Evolutionary conservation across 2,888 invertebrate species (phyloP), one percentile per base, ranked within the genome.

Genomic region (Nephrotoma appendiculata): DNA sequence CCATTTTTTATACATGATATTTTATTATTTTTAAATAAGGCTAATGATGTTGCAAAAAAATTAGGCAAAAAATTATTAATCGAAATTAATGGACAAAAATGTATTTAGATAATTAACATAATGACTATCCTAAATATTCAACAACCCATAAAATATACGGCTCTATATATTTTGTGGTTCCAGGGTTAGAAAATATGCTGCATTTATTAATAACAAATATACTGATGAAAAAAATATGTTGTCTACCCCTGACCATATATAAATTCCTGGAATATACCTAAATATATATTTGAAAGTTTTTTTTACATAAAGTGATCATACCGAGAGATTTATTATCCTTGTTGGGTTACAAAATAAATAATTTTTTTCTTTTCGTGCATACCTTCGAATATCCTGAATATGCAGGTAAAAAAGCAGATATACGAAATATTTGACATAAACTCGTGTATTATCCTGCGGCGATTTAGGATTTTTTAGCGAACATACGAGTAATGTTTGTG

Each of bases 241-340:
- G 71, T 31, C 71, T 71, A 9, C 71, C 71, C 31, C 71, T 71
- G 71, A 9, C 71, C 31, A 71, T 71, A 31, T 31, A 31, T 31
- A 71, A 71, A 71, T 71, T 71, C 71, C 71, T 71, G 71, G 71
- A 71, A 71, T 71, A 71, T 71, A 19, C 71, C 71, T 71, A 31
- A 57, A 57, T 31, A 31, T 57, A 19, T 44, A 44, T 57, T 19
- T 57, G 19, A 31, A 44, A 44, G 11, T 44, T 44, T 31, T 31
- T 9, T 19, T 6, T 19, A 57, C 19, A 83, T 71, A 71, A 42
- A 87, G 86, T 85, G 87, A 87, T 88, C 88, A 88, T 88, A 87
- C 87, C 87, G 88, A 84, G 88, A 88, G 88, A 88, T 88, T 88
- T 88, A 88, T 88, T 88, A 88, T 88, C 87, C 87, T 88, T n/a